Base-by-base conservation (phyloP, 2,113 vertebrate species). In the Labeo catla region DNA sequence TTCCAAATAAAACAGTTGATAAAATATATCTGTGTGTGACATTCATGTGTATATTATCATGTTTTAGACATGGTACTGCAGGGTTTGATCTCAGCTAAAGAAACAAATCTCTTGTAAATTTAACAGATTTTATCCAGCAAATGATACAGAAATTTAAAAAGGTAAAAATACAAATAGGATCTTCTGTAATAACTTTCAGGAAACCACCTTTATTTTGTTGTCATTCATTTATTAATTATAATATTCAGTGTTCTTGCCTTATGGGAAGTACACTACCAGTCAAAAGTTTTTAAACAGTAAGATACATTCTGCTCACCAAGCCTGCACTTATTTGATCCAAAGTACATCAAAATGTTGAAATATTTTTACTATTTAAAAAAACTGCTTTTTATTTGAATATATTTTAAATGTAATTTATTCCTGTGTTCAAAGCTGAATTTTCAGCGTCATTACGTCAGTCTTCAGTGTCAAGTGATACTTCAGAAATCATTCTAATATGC, bases 1-100 rank as follows among this genome's bases (percentile, higher is more conserved):
- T 68, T 78, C 13, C 4, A 84, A 66, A 85, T 85, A 81, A 81
- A 81, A 81, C 57, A 61, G 13, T 49, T 81, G 43, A 81, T 4
- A 19, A 65, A 65, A 76, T 76, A 49, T 28, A n/a, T 72, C 8
- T 63, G 4, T 49, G 43, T 74, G 72, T 76, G 16, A 4, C 11
- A 0, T 66, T 23, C 4, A 50, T 9, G 12, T 68, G 13, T 68
- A 16, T 11, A 10, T n/a, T 8, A 39, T 3, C 13, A 34, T 68
- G 59, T 63, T 63, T 23, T 63, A 63, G 13, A 68, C 13, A 16
- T 16, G 34, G 6, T 36, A 8, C 34, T 39, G 66, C 0, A 4
- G 2, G 34, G 6, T 39, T 68, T 68, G 13, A 68, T 39, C 8
- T 16, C 1, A 39, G 36, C 1, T 16, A 4, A 39, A 70, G 34